Evolutionary conservation across 2,113 vertebrate species (phyloP).

Genomic region (Corythornis cristatus): DNA sequence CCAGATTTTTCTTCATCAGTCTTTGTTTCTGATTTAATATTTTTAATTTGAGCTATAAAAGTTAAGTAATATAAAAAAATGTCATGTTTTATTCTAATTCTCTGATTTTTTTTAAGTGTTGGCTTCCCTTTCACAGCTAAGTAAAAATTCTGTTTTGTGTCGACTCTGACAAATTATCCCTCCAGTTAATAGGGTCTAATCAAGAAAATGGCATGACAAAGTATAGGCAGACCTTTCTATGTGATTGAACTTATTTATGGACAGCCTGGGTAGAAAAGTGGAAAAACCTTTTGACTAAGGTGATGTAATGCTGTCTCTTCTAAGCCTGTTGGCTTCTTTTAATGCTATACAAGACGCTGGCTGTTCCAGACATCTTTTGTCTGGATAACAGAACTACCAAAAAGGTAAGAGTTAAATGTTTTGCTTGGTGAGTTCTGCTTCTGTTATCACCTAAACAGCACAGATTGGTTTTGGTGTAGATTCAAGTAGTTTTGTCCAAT

Average conservation of each 20-base stretch:
- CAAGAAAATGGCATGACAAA: not conserved
- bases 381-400: not conserved
- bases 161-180: not conserved
- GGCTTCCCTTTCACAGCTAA: not conserved
- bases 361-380: not conserved
- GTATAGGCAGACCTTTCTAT: not conserved
- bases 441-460: not conserved
- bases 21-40: slow-evolving; percentile 34
- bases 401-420: not conserved
- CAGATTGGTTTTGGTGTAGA: not conserved
- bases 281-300: not conserved
- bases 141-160: not conserved
- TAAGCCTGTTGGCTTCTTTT: not conserved
- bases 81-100: not conserved
- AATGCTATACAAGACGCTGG: not conserved
- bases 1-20: slow-evolving; percentile 21
- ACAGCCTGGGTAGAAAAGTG: not conserved
- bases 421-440: not conserved
- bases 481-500: not conserved
- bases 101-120: not conserved
- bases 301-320: not conserved
- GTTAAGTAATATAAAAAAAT: not conserved
- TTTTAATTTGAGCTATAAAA: slow-evolving; percentile 58
- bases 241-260: not conserved
- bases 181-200: not conserved